Base-by-base conservation (phyloP, 2,888 invertebrate genomes). In the Drosophila cracens region DNA sequence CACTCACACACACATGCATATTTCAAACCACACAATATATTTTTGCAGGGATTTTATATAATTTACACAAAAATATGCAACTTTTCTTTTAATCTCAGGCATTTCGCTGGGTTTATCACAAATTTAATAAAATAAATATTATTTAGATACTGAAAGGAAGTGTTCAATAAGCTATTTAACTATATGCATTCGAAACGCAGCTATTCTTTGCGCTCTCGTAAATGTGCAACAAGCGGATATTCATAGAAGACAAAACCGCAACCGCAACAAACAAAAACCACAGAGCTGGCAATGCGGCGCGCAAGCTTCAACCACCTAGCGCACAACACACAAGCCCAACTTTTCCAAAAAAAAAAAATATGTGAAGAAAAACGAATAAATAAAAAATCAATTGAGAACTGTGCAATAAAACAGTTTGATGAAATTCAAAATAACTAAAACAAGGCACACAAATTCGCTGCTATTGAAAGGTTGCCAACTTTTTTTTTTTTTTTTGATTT, bases 381-480 rank as follows among this genome's bases (percentile, higher is more conserved):
- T 63, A 66, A 62, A 80, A 72, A n/a, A 78, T 68, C 72, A 76
- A 88, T 79, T 75, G 75, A 65, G 75, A 60, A 64, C 40, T 69
- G 61, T 61, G 70, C 66, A 70, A 66, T 58, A 74, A 54, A 76
- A 59, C 70, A 67, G 57, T 76, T 83, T 70, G 63, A 73, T 70
- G 18, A 60, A 80, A 78, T 76, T 64, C 64, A 80, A 77, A 74
- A 74, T 49, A 49, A 73, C 58, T 60, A 74, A 78, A 75, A 63
- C 72, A 59, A 70, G 54, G 63, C 51, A 64, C 27, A 59, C 16
- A 61, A 70, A 68, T 69, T 59, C 38, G 79, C 54, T 40, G 65
- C 61, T 66, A 70, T 89, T 83, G 90, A 83, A 80, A 76, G 29
- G 68, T 59, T 83, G 89, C 89, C 84, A 87, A 79, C 34, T 70